Conservation (phyloP, 2,888 invertebrate species). For the Epistrophella euchroma region DNA sequence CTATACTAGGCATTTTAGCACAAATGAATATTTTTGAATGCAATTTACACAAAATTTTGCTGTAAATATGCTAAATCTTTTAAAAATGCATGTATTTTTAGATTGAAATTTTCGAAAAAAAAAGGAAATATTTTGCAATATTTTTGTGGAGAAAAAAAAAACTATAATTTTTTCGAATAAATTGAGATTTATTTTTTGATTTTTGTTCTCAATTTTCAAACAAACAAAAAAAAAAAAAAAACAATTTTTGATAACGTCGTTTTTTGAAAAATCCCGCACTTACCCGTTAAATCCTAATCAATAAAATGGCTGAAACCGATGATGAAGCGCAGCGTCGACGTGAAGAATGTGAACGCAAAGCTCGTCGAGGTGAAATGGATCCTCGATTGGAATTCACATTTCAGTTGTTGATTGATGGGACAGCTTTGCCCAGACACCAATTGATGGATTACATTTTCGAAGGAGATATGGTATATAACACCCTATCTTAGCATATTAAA, state of each 20-base stretch:
- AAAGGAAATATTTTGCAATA: constrained; percentile 9
- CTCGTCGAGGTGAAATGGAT: constrained; percentile 95
- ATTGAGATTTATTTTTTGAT: constrained; percentile 72
- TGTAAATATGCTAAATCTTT: constrained; percentile 41
- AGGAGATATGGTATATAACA: constrained; percentile 90
- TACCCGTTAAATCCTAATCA: constrained; percentile 30
- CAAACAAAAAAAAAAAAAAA: constrained; percentile 50
- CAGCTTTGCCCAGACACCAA: constrained; percentile 91
- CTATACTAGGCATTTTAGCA: constrained; percentile 24
- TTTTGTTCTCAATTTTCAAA: constrained; percentile 68
- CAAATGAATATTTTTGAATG: constrained; percentile 70
- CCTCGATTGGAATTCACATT: constrained; percentile 95
- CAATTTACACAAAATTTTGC: constrained; percentile 36
- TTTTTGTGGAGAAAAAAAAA: constrained; percentile 27
- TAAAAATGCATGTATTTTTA: constrained; percentile 39
- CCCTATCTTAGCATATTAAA: not conserved
- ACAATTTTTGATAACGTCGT: constrained; percentile 42
- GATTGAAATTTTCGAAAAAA: constrained; percentile 23
- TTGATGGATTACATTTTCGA: constrained; percentile 96
- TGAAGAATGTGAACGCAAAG: constrained; percentile 96
- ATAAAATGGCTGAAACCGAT: constrained; percentile 79
- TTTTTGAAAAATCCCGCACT: constrained; percentile 42
- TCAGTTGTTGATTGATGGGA: constrained; percentile 93
- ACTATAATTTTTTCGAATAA: constrained; percentile 46
- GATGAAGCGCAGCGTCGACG: constrained; percentile 87